phyloP scores from a whole-genome alignment of 1,140 invertebrate genomes.

The Melitaea cinxia region DNA sequence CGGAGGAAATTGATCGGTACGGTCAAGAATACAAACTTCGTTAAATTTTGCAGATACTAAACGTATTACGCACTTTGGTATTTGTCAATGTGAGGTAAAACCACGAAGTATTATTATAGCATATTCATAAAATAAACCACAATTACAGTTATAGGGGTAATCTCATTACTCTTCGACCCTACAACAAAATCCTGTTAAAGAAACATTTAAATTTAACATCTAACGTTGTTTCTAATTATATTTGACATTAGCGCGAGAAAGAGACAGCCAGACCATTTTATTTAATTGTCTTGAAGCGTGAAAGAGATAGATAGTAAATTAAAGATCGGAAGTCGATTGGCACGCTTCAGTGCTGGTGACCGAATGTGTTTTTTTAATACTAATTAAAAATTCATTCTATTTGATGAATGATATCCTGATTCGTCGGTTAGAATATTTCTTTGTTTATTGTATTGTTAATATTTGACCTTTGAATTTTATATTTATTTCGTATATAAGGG shows the following conservation, averaged over 20 bases:
- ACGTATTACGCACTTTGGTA: no score
- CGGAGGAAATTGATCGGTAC: no score
- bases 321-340: slow-evolving; percentile 73
- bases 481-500: no score
- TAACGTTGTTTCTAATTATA: slow-evolving; percentile 1
- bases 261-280: not conserved
- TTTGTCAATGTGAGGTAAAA: no score
- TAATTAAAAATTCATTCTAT: slow-evolving; percentile 71
- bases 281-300: slow-evolving; percentile 1
- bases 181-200: not conserved
- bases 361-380: slow-evolving; percentile 71
- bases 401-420: slow-evolving; percentile 57
- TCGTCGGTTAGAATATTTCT: slow-evolving; percentile 7
- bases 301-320: slow-evolving; percentile 39
- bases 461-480: not conserved
- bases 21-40: no score
- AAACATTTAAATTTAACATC: not conserved
- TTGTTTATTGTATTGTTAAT: not conserved
- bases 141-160: not conserved
- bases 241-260: not conserved
- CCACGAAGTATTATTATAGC: no score
- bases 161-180: not conserved
- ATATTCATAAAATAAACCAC: not conserved
- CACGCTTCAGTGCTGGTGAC: slow-evolving; percentile 66
- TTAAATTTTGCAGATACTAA: no score